Conservation (phyloP, 1,140 invertebrate genomes). For the Drosophila eugracilis region DNA sequence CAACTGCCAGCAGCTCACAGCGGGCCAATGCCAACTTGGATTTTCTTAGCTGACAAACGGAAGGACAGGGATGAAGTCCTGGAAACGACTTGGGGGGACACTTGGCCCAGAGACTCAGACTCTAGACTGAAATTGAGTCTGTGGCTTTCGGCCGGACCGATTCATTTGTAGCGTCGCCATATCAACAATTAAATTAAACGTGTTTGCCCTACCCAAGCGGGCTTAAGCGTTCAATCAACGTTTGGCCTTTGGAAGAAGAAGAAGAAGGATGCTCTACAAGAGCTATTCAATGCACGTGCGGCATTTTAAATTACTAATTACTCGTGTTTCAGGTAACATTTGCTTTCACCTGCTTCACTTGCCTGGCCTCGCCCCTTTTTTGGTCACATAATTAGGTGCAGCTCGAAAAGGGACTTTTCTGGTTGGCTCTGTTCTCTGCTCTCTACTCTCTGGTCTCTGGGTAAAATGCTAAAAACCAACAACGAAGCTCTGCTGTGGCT, state of each 20-base stretch:
- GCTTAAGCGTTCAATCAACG: conserved; percentile 76
- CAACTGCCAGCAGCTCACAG: conserved; percentile 55
- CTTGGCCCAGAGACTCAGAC: conserved; percentile 5
- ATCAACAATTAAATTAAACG: conserved; percentile 83
- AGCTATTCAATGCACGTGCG: conserved; percentile 70
- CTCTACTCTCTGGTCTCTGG: no score
- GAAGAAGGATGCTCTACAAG: conserved; percentile 25
- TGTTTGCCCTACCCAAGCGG: conserved; percentile 74
- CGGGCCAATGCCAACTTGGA: conserved; percentile 75
- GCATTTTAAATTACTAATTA: conserved; percentile 82
- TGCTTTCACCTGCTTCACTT: conserved; percentile 11
- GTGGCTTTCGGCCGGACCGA: no score
- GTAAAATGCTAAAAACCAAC: background rate
- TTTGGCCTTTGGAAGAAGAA: conserved; percentile 13
- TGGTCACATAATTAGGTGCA: conserved; percentile 57
- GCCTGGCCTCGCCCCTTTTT: conserved; percentile 18
- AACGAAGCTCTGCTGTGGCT: background rate
- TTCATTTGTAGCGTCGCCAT: conserved; percentile 79
- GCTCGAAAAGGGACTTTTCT: conserved; percentile 10
- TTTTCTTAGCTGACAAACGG: conserved; percentile 69
- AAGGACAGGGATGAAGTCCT: conserved; percentile 1
- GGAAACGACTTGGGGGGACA: background rate
- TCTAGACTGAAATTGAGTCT: conserved; percentile 20
- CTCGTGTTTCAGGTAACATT: conserved; percentile 64
- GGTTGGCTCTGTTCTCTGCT: no score